Evolutionary conservation across 2,113 vertebrate species (phyloP).

Genomic region (Crypturellus undulatus): DNA sequence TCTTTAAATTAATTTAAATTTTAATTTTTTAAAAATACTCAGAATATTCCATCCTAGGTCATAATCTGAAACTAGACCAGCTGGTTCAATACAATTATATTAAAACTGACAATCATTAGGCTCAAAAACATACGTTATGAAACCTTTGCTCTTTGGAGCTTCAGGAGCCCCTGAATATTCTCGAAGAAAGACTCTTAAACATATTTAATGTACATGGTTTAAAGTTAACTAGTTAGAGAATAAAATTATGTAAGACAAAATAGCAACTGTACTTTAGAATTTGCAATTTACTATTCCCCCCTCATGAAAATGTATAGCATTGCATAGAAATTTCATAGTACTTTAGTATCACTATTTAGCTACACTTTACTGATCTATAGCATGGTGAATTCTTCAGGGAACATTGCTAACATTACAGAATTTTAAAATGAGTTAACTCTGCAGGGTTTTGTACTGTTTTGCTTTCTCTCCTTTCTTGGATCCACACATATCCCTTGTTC

Average conservation of each 20-base stretch:
- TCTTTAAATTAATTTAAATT: background rate
- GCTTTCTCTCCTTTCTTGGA: background rate
- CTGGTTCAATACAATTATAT: background rate
- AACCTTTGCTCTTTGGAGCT: background rate
- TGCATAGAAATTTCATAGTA: background rate
- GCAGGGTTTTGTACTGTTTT: background rate
- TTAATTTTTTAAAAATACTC: background rate
- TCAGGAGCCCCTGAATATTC: background rate
- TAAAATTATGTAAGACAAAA: background rate
- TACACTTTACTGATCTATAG: background rate
- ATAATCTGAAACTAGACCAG: background rate
- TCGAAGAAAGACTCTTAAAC: background rate
- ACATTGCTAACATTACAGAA: background rate
- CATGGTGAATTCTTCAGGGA: background rate
- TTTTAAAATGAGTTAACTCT: background rate
- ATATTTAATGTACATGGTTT: background rate
- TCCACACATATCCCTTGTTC: background rate
- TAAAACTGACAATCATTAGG: background rate
- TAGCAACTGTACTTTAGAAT: background rate
- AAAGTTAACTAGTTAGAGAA: background rate
- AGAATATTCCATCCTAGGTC: background rate
- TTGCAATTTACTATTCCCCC: background rate
- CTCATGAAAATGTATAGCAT: background rate
- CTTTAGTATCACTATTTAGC: background rate
- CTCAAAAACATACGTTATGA: background rate